Base-by-base conservation (phyloP, 2,113 vertebrate species). In the Bagarius yarrelli region DNA sequence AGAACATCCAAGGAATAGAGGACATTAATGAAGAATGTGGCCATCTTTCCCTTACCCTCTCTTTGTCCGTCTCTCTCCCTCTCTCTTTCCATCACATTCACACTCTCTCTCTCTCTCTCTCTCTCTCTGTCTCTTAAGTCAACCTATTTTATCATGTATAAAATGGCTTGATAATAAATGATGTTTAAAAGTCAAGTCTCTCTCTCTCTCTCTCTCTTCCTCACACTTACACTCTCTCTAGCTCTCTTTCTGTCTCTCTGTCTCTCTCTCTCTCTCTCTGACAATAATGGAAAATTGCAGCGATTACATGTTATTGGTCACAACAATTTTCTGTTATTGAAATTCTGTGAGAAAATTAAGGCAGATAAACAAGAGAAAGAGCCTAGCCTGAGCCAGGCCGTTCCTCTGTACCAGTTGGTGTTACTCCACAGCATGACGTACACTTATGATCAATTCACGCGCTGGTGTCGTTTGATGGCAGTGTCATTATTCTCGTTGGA, bases 21-120 rank as follows among this genome's bases (percentile, higher is more conserved):
- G 84, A 72, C 71, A 81, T 83, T 83, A 81, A 83, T 69, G 78
- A 76, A 67, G 73, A 69, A 52, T 59, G 74, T 83, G 79, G 73
- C 64, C 59, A 44, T n/a, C n/a, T n/a, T n/a, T n/a, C n/a, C n/a
- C n/a, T n/a, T n/a, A n/a, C n/a, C n/a, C n/a, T n/a, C n/a, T n/a
- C n/a, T n/a, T n/a, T n/a, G n/a, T n/a, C n/a, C n/a, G 3, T 4
- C 6, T 3, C 36, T 40, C 36, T 40, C 6, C 6, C 36, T 3
- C 36, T 40, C 6, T 40, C 6, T 40, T 8, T 47, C 44, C n/a
- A n/a, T n/a, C n/a, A n/a, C n/a, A n/a, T n/a, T n/a, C n/a, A n/a
- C n/a, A n/a, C 6, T 47, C 44, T 9, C 5, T 47, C 44, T 9
- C 44, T 47, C 44, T 47, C 44, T 47, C 9, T 47, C 44, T 11